Evolutionary conservation across 2,888 invertebrate species (phyloP).

Genomic region (Mesochorus sp.): DNA sequence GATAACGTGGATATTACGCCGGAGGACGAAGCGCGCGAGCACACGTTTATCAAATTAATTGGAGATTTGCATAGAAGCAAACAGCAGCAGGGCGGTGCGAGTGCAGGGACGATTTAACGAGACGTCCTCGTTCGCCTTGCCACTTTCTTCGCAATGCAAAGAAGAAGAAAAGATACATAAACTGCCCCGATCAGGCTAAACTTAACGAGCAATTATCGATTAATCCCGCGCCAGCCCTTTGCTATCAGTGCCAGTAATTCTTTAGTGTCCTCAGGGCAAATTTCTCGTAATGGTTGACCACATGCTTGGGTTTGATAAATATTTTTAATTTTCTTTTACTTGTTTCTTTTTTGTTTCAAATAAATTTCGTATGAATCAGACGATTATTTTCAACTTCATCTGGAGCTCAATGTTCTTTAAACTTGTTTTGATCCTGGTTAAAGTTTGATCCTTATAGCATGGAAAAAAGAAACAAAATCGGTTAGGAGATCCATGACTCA

Average conservation of each 20-base stretch:
- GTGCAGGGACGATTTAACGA: conserved; percentile 48
- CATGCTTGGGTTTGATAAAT: background rate
- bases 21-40: conserved; percentile 48
- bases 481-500: no score
- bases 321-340: background rate
- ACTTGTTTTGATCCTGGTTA: no score
- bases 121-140: conserved; percentile 28
- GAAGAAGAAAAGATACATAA: conserved; percentile 1
- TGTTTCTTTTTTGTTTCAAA: background rate
- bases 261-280: background rate
- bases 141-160: conserved; percentile 7
- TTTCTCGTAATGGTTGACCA: background rate
- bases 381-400: background rate
- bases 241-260: background rate
- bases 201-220: conserved; percentile 60
- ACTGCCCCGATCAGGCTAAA: conserved; percentile 14
- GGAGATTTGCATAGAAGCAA: conserved; percentile 66
- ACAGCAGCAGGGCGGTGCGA: no score
- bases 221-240: conserved; percentile 1
- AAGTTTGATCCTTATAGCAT: no score
- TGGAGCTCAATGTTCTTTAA: background rate
- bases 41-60: conserved; percentile 71
- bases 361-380: background rate
- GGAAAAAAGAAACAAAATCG: no score
- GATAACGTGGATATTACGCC: conserved; percentile 42